These are phyloP conservation scores for Heliconius charithonia DNA, from an alignment of 2,888 invertebrate genomes.

Conservation along the genomic window DNA sequence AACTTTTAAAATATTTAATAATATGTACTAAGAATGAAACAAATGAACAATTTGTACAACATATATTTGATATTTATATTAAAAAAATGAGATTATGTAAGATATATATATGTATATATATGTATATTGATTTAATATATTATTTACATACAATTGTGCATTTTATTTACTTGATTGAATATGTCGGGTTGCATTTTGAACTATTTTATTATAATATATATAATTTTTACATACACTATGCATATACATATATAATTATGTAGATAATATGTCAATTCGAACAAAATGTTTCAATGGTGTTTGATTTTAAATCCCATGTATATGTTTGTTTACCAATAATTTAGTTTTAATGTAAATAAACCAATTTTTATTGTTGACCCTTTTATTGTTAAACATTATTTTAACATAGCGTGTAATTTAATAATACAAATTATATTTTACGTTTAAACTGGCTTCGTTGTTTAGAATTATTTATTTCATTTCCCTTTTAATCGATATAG, in stretches of 20 bases:
- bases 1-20: slow-evolving; percentile 36
- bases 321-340: slow-evolving; percentile 52
- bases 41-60: slow-evolving; percentile 17
- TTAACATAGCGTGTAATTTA: slow-evolving; percentile 60
- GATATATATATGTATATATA: neutral
- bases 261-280: slow-evolving; percentile 31
- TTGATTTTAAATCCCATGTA: slow-evolving; percentile 44
- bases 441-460: slow-evolving; percentile 54
- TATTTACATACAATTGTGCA: slow-evolving; percentile 41
- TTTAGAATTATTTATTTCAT: slow-evolving; percentile 59
- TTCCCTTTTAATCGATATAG: slow-evolving; percentile 68
- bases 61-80: slow-evolving; percentile 26
- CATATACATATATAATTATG: slow-evolving; percentile 24
- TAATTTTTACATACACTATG: slow-evolving; percentile 29
- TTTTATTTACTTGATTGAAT: slow-evolving; percentile 43
- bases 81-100: slow-evolving; percentile 32
- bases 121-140: slow-evolving; percentile 23
- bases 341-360: slow-evolving; percentile 76
- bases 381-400: slow-evolving; percentile 68
- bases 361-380: slow-evolving; percentile 72
- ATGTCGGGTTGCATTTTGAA: slow-evolving; percentile 47
- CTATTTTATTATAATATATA: slow-evolving; percentile 39
- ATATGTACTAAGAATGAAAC: slow-evolving; percentile 9
- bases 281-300: slow-evolving; percentile 26
- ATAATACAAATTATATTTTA: slow-evolving; percentile 63